phyloP scores from a whole-genome alignment of 2,797 vertebrate genomes.

The Taenioides sp. region DNA sequence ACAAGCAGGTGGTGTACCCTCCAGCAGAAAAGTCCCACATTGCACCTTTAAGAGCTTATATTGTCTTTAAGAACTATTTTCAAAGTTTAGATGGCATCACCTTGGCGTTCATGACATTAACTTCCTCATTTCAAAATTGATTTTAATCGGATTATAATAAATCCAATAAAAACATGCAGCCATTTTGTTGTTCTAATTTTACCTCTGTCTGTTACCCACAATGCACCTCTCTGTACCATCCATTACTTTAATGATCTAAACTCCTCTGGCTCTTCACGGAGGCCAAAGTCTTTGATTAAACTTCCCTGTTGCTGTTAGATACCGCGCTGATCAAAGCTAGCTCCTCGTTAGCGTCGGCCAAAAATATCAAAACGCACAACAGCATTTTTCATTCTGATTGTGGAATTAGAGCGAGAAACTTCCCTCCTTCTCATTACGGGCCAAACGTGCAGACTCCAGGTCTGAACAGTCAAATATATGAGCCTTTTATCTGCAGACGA shows the following conservation, averaged over 20 bases:
- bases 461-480: too few relatives aligned
- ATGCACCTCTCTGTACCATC: conserved; percentile 44
- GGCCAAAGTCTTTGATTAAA: conserved; percentile 69
- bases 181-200: neutral
- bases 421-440: conserved; percentile 37
- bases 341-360: conserved; percentile 63
- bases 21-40: too few relatives aligned
- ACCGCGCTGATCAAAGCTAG: conserved; percentile 72
- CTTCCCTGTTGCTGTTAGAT: conserved; percentile 60
- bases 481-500: too few relatives aligned
- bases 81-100: neutral
- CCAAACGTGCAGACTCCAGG: conserved; percentile 26
- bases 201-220: conserved; percentile 17
- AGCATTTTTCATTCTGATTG: conserved; percentile 49
- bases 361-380: conserved; percentile 61
- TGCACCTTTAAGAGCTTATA: neutral
- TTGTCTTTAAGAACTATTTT: neutral
- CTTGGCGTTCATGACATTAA: neutral
- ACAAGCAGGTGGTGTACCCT: too few relatives aligned
- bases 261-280: conserved; percentile 33
- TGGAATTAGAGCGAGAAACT: conserved; percentile 48
- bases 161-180: neutral
- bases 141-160: neutral
- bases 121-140: neutral
- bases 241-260: conserved; percentile 64